phyloP scores from a whole-genome alignment of 1,140 invertebrate genomes.

The Megalopta genalis region DNA sequence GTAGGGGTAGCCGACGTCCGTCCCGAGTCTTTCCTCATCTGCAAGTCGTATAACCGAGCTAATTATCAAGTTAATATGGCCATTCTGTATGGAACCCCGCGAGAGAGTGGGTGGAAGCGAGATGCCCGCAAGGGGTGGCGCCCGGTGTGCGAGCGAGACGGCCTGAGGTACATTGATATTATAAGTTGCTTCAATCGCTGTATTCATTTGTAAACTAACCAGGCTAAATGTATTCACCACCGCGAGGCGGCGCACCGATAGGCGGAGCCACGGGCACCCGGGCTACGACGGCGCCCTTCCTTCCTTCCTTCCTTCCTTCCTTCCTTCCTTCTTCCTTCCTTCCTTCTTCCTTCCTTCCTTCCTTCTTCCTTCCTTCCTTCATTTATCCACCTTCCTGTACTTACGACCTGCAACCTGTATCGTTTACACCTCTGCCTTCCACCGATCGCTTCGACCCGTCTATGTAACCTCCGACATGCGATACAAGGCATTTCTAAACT shows the following conservation, averaged over 20 bases:
- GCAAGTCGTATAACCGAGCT: constrained; percentile 93
- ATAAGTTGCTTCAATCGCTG: constrained; percentile 88
- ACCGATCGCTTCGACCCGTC: not conserved
- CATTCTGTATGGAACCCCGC: constrained; percentile 83
- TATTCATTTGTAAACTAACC: constrained; percentile 88
- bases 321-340: constrained; percentile 68
- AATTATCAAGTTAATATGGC: constrained; percentile 94
- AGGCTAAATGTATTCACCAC: constrained; percentile 81
- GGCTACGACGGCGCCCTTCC: constrained; percentile 78
- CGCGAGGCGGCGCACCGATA: constrained; percentile 78
- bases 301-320: constrained; percentile 74
- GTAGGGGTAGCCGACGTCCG: constrained; percentile 81
- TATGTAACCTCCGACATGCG: too few species aligned
- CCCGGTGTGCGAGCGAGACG: constrained; percentile 77
- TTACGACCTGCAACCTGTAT: constrained; percentile 36
- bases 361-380: constrained; percentile 25
- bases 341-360: constrained; percentile 58
- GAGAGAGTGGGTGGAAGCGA: constrained; percentile 70
- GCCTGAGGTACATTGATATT: constrained; percentile 84
- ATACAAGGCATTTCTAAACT: too few species aligned
- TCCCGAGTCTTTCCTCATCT: constrained; percentile 88
- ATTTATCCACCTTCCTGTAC: constrained; percentile 20
- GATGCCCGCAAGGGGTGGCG: constrained; percentile 64
- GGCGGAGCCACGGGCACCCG: constrained; percentile 77
- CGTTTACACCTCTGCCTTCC: constrained; percentile 58